Evolutionary conservation across 2,888 invertebrate genomes (phyloP), one percentile per base, ranked within the genome.

Genomic region (Dryomyza anilis): DNA sequence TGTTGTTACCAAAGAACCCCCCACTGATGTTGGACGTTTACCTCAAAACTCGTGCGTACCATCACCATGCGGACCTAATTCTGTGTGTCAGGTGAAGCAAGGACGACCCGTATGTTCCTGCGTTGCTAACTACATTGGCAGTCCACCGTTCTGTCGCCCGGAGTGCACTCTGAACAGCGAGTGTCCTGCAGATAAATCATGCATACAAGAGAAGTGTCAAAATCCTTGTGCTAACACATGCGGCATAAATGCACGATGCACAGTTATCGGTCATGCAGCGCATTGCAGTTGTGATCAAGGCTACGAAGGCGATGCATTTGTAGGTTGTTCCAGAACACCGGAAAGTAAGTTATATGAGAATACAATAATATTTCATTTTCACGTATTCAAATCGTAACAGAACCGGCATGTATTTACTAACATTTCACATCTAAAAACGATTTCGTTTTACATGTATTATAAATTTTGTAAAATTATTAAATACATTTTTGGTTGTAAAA

Each of bases 91-190:
- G 85, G 88, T 92, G 46, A 91, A 89, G 83, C 89, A 91, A 74
- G 87, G 88, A 68, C 87, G 91, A 75, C 90, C 94, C 29, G 90
- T 94, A 27, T 92, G 94, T 79, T 92, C 92, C 0, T 94, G 93
- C 77, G 86, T 88, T 55, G 89, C 89, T 36, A 91, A 91, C 74
- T 94, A 92, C 78, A 88, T 91, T 63, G 94, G 94, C 60, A 90
- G 88, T 73, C 93, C 94, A 46, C 94, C 92, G 8, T 90, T 89
- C 77, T 93, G 93, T 77, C 86, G 90, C 73, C 94, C 94, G 43
- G 93, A 94, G 84, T 94, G 94, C 83, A 87, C 92, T 6, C 88
- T 92, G 61, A 94, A 89, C 78, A 90, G 91, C 78, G 94, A 94
- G 83, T 94, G 94, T 81, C 87, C 91, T 21, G 84, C 88, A 67